A percentile compares a stretch with the other conserved stretches of the same genome.
Evolutionary conservation across 2,113 vertebrate genomes (phyloP).

Genomic region (Penelope pileata): DNA sequence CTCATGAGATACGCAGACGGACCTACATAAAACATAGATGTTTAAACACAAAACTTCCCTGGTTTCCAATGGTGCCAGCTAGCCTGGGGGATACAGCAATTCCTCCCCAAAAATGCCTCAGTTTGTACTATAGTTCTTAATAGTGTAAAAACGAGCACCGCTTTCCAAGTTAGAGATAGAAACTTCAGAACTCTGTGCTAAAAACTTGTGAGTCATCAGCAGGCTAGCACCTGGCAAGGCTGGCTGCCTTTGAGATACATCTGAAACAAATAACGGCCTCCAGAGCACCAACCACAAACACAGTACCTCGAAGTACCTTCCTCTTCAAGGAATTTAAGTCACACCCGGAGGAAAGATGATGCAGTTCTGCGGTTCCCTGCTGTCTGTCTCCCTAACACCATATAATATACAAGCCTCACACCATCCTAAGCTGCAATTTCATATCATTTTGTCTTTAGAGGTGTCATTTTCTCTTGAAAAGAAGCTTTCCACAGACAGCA

Average conservation of each 20-base stretch:
- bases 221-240: background rate
- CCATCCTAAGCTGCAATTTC: background rate
- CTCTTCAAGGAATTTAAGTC: background rate
- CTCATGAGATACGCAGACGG: background rate
- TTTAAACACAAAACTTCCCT: background rate
- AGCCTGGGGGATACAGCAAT: too few species aligned
- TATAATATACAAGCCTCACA: background rate
- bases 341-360: background rate
- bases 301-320: background rate
- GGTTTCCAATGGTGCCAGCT: background rate
- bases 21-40: background rate
- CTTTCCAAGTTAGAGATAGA: background rate
- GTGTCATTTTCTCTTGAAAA: background rate
- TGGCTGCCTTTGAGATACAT: background rate
- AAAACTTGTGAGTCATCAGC: fast-evolving
- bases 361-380: background rate
- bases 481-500: background rate
- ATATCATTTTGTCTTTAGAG: background rate
- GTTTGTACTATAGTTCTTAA: background rate
- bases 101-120: background rate
- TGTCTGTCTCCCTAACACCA: background rate
- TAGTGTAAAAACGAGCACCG: background rate
- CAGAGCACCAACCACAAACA: background rate
- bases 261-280: background rate
- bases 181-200: background rate